Evolutionary conservation across 1,140 invertebrate species (phyloP).

Genomic region (Panulirus ornatus): DNA sequence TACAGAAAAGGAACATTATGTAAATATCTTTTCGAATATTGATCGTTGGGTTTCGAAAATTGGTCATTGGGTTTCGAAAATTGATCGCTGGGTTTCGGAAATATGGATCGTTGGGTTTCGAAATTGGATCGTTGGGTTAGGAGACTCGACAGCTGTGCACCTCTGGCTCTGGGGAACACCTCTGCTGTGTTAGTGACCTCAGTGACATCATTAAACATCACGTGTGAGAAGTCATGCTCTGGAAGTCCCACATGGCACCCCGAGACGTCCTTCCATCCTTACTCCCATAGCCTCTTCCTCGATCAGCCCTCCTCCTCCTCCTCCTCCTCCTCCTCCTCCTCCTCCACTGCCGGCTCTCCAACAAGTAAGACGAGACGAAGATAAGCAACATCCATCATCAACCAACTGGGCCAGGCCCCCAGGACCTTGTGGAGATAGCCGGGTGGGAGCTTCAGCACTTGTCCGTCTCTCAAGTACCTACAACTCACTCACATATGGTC

Average conservation of each 20-base stretch:
- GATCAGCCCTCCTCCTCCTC: not conserved
- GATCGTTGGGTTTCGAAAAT: no score
- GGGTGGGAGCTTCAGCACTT: conserved; percentile 16
- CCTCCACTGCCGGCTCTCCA: not conserved
- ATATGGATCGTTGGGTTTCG: no score
- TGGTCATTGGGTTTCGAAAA: no score
- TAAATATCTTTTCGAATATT: no score
- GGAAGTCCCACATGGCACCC: not conserved
- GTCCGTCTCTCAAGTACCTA: not conserved
- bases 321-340: not conserved
- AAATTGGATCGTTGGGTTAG: no score
- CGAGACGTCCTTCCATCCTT: not conserved
- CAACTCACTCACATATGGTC: conserved; percentile 9
- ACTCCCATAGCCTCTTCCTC: not conserved
- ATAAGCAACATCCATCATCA: conserved; percentile 31
- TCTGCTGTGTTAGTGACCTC: no score
- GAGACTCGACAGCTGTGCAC: no score
- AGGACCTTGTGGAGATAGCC: conserved; percentile 20
- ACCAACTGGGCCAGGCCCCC: not conserved
- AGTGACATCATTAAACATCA: no score
- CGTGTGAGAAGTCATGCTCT: not conserved
- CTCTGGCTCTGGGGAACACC: no score
- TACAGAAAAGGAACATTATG: no score
- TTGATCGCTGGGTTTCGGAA: no score
- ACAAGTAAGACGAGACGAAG: conserved; percentile 5